Base-by-base conservation (phyloP, 2,113 vertebrate species). In the Poeciliopsis prolifica region DNA sequence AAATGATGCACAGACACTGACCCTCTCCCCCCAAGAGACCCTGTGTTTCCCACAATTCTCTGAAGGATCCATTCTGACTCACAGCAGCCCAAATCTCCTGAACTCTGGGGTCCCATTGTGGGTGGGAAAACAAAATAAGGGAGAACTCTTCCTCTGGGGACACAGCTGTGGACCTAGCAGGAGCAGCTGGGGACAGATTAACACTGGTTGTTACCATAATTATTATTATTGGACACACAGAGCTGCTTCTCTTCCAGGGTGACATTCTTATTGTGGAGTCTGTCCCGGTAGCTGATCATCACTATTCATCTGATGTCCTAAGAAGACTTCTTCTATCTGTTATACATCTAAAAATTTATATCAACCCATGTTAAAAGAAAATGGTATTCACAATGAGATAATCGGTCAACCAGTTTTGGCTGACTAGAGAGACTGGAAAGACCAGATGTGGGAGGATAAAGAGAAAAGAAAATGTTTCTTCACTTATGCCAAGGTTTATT, bases 1-100 rank as follows among this genome's bases (percentile, higher is more conserved):
- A 62, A n/a, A 54, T 33, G 65, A 67, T 33, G 51, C 13, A 29
- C 28, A 29, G 51, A 69, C 64, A 64, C 42, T 9, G 22, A 62
- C n/a, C 28, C 48, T 51, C n/a, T 35, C 70, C 29, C 28, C 30
- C 44, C 24, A 19, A 58, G 24, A 58, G 51, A 58, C 9, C 51
- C 51, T 58, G 22, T 58, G 51, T 58, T 58, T 58, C 51, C 22
- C 51, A 58, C 62, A 19, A 31, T 13, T 62, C 35, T 14, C 68
- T 74, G 37, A 67, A 74, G 79, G 48, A 74, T 82, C 84, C 81
- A 26, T 42, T 33, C 37, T 10, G 67, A 65, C 9, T 75, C 72
- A 58, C 72, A 58, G n/a, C 54, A 67, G 62, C 44, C 19, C 75
- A 65, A 17, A 24, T 69, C 60, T 58, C 28, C 65, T 61, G 64